Conservation (phyloP, 2,797 vertebrate species). For the Pempheris klunzingeri region DNA sequence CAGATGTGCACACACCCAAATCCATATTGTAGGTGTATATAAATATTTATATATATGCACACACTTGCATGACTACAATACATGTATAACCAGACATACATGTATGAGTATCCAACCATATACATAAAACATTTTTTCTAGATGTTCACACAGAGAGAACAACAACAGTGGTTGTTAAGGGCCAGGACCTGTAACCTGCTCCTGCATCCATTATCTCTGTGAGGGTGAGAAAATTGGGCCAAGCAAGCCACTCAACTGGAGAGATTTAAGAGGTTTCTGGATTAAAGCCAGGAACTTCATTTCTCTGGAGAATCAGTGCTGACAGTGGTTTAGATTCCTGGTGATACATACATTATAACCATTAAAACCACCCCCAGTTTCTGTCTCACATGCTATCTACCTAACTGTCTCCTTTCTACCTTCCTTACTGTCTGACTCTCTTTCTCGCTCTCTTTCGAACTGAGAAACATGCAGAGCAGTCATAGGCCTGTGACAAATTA, state of each 20-base stretch:
- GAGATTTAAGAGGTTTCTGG: slow-evolving; percentile 58
- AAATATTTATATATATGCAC: neutral
- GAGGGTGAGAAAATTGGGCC: slow-evolving; percentile 30
- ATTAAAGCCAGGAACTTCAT: slow-evolving; percentile 64
- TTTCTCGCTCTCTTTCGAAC: slow-evolving; percentile 62
- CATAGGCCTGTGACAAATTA: slow-evolving; percentile 78
- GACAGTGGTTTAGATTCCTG: slow-evolving; percentile 51
- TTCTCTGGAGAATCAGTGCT: slow-evolving; percentile 56
- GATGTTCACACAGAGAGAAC: neutral
- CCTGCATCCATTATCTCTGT: slow-evolving; percentile 25
- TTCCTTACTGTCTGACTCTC: neutral
- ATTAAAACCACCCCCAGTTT: slow-evolving; percentile 47
- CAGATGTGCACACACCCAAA: slow-evolving; percentile 17
- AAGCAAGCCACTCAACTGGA: slow-evolving; percentile 39
- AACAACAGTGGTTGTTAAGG: neutral
- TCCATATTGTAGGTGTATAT: neutral
- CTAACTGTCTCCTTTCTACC: too few species aligned
- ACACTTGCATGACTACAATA: neutral
- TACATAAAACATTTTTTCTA: neutral
- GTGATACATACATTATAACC: slow-evolving; percentile 53
- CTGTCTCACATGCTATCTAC: neutral
- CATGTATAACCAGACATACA: neutral
- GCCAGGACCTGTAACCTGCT: slow-evolving; percentile 32
- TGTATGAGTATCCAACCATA: neutral
- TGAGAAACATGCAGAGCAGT: slow-evolving; percentile 87